Percentiles rank a stretch among this genome's conserved stretches.
Conservation (phyloP, 2,113 vertebrate species). For the Cyphomyrus discorhynchus region DNA sequence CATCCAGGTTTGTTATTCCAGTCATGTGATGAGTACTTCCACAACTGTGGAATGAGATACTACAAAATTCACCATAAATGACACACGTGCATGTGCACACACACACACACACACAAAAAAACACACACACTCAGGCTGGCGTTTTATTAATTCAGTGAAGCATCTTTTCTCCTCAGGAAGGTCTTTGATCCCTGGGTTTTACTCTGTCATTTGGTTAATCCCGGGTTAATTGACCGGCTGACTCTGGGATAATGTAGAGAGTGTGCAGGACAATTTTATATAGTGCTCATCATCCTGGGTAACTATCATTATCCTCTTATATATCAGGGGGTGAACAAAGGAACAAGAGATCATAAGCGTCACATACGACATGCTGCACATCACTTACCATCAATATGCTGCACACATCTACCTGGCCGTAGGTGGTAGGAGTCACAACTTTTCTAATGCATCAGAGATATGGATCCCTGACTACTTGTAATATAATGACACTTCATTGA, state of each 20-base stretch:
- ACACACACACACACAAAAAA: not conserved
- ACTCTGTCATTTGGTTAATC: not conserved
- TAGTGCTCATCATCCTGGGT: not conserved
- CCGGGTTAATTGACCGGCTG: not conserved
- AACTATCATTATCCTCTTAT: not conserved
- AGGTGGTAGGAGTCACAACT: not conserved
- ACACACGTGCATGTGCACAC: not conserved
- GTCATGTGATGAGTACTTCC: not conserved
- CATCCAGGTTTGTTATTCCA: not conserved
- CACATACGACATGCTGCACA: not conserved
- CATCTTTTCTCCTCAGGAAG: not conserved
- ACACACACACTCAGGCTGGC: not conserved
- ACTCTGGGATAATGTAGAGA: not conserved
- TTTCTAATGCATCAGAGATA: not conserved
- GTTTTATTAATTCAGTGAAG: not conserved
- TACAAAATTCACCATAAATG: not conserved
- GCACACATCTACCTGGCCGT: not conserved
- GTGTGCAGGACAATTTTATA: not conserved
- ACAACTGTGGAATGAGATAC: not conserved
- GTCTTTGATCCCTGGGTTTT: slow-evolving; percentile 4
- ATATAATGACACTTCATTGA: not conserved
- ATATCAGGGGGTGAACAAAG: not conserved
- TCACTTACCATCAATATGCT: not conserved
- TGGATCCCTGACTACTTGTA: not conserved
- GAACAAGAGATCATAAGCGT: not conserved